Base-by-base conservation (phyloP, 1,140 invertebrate species). In the Procambarus clarkii region DNA sequence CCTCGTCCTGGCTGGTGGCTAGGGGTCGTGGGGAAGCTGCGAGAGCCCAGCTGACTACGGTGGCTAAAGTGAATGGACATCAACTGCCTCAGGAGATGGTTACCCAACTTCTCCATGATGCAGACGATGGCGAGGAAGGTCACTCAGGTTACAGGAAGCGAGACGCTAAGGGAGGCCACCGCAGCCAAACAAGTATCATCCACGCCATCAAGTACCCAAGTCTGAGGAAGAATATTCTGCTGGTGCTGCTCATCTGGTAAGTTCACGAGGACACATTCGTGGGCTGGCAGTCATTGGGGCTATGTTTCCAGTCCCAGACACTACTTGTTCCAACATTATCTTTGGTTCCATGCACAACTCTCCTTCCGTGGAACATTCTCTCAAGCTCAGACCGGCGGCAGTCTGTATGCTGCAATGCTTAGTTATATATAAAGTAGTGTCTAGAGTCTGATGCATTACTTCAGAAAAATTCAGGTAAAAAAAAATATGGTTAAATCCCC, bases 1-100 rank as follows among this genome's bases (percentile, higher is more conserved):
- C 94, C 15, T 80, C 93, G 2, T 93, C 94, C 3, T 94, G 94
- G 94, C 86, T 94, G 34, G 74, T 94, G 5, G 90, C 94, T 0
- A 84, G 92, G 50, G 93, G 93, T 2, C 60, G 90, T 34, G 48
- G 60, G 15, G 87, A 93, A 15, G 78, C 92, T 48, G 94, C 93
- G 3, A 58, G 69, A 9, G 69, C 93, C 24, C 92, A 93, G 54
- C 90, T 94, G 86, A 13, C 86, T 18, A 93, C 74, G 77, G 92
- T 94, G 24, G 93, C 94, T 9, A 87, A 92, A 54, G 89, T 94
- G 15, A 94, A 94, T 83, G 88, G 85, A 2, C 91, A 87, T 24
- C 44, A 86, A 44, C 74, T 94, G 18, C 79, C 92, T 21, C 82
- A 86, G 64, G 74, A 91, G 3, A 84, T 79, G 44, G 44, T 93